Evolutionary conservation across 2,888 invertebrate genomes (phyloP), one percentile per base, ranked within the genome.

Genomic region (Helleia helle): DNA sequence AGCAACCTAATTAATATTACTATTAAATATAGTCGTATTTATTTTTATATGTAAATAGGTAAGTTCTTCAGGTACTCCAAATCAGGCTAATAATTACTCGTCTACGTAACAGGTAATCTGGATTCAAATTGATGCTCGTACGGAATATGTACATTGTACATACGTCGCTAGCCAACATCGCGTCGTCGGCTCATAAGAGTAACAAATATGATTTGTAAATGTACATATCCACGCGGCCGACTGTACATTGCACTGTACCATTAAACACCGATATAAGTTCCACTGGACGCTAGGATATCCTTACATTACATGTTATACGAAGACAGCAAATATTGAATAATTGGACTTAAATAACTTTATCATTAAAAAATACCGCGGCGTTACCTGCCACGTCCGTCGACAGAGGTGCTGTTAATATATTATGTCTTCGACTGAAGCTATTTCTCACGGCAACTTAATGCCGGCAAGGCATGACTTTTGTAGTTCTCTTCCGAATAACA

Each of bases 261-360:
- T 58, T 61, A 55, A 56, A 61, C 54, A 56, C 50, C 47, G 57
- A 54, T 55, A 59, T 49, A 51, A 58, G 56, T 57, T 53, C 51
- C 61, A 58, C 61, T 71, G 69, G 70, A 71, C 73, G 70, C 65
- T 69, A 62, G 59, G 55, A 56, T 55, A 55, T 48, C 46, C 46
- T 55, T 56, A 54, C 58, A 62, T 62, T 58, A 53, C 61, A 56
- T n/a, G 53, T 60, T 63, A 65, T 36, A 36, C 66, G 61, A 73
- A 68, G 65, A 73, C 64, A 71, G 69, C 66, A 59, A 72, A 68
- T 63, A 54, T 69, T 54, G 64, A 73, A 61, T 68, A 67, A 65
- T 62, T 74, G 77, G 75, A 75, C 75, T 72, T 58, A 54, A 73
- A 71, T 69, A 62, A 62, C 71, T 66, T 56, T 60, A 57, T 47